phyloP scores from a whole-genome alignment of 1,140 invertebrate genomes.

The Calycopis cecrops region DNA sequence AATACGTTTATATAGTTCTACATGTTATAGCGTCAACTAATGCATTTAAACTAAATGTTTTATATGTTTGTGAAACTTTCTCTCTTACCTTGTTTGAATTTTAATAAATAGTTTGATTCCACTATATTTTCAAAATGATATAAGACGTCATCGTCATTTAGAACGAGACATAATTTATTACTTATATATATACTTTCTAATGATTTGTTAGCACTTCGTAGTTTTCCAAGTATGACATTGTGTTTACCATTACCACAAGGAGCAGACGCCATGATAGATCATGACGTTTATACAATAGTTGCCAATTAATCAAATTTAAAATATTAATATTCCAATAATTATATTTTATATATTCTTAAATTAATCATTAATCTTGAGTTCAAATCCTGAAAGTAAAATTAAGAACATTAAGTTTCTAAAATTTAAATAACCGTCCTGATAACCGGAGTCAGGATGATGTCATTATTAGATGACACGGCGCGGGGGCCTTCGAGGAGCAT shows the following conservation, averaged over 20 bases:
- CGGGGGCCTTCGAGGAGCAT: too few species aligned
- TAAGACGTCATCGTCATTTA: background rate
- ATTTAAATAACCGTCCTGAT: too few species aligned
- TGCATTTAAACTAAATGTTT: too few species aligned
- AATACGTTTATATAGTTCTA: too few species aligned
- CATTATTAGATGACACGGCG: too few species aligned
- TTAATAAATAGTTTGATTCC: background rate
- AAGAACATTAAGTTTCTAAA: too few species aligned
- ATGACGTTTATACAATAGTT: background rate
- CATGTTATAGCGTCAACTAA: too few species aligned
- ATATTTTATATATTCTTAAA: too few species aligned
- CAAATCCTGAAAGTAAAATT: too few species aligned
- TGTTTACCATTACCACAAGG: background rate
- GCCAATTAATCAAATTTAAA: background rate
- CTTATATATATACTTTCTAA: background rate
- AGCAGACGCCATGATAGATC: slow-evolving; percentile 3
- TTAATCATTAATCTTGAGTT: too few species aligned
- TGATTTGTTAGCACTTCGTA: background rate
- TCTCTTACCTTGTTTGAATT: slow-evolving; percentile 1
- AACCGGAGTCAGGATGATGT: too few species aligned
- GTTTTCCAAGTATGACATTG: background rate
- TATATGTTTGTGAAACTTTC: slow-evolving; percentile 7
- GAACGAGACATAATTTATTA: slow-evolving; percentile 1
- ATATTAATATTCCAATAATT: too few species aligned
- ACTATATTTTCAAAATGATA: background rate